Base-by-base conservation (phyloP, 2,888 invertebrate species). In the Eustalomyia histrio region DNA sequence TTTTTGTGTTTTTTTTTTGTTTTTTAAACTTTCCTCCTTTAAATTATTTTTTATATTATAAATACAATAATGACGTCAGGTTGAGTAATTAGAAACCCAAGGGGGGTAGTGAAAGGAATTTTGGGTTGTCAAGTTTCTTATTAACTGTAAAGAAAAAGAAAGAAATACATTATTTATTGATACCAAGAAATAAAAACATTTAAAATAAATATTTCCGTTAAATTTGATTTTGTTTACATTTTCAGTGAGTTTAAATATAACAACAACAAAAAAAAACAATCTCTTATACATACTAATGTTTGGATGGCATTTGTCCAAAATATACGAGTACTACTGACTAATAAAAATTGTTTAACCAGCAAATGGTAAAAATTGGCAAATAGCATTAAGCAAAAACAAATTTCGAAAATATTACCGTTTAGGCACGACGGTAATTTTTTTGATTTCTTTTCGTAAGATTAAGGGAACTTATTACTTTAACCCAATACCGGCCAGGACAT, bases 81-180 rank as follows among this genome's bases (percentile, higher is more conserved):
- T 39, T 14, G 9, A n/a, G 35, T 67, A 35, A 17, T 24, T 55
- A 9, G 65, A 52, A 24, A 50, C 14, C 16, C 39, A 57, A 57
- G 43, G 55, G n/a, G 47, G 60, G 39, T 39, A 65, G 47, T 75
- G 52, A 64, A 63, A 68, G 80, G 80, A 83, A 83, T 72, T 78
- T 35, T 57, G 63, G 43, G 55, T 64, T 72, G 58, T 53, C 58
- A 75, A 68, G 64, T 80, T 69, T 64, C n/a, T n/a, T 57, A 68
- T 80, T 67, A 75, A 72, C 83, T 83, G 80, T 47, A 83, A 83
- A 69, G 29, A 76, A 58, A 78, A 18, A 29, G 43, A 58, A 39
- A 43, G 16, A 58, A 18, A 65, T 63, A 14, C 16, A 24, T 5
- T 29, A 6, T 29, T 1, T 61, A 67, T 67, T 65, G 33, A 58